phyloP scores from a whole-genome alignment of 2,797 vertebrate genomes.

The Catostomus latipinnis region DNA sequence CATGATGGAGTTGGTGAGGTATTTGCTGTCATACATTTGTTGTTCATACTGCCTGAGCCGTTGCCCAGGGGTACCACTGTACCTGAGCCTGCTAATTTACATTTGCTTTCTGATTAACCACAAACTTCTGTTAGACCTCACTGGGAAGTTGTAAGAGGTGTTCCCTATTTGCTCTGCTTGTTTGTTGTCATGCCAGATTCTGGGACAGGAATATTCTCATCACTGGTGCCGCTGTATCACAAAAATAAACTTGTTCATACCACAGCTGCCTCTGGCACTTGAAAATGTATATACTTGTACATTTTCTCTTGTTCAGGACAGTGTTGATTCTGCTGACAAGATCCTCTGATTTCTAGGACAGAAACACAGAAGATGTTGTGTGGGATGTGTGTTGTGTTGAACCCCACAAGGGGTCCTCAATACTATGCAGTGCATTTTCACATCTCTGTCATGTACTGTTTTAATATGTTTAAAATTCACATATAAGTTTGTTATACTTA shows the following conservation, averaged over 20 bases:
- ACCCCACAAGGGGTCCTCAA: neutral
- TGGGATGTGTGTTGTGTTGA: neutral
- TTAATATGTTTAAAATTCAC: too few species aligned
- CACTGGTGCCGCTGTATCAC: too few species aligned
- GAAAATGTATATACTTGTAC: constrained; percentile 4
- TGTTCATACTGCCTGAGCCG: neutral
- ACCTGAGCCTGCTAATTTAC: constrained; percentile 6
- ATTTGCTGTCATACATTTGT: too few species aligned
- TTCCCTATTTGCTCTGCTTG: constrained; percentile 9
- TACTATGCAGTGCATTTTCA: too few species aligned
- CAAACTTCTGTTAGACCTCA: neutral
- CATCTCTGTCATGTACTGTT: too few species aligned
- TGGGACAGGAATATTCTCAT: constrained; percentile 7
- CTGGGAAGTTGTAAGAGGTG: neutral
- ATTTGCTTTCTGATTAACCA: constrained; percentile 6
- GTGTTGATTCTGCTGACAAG: constrained; percentile 1
- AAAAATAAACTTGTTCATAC: neutral
- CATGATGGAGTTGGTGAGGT: too few species aligned
- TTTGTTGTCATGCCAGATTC: constrained; percentile 15
- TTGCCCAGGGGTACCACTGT: neutral
- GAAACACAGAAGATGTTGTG: neutral
- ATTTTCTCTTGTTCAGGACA: constrained; percentile 1
- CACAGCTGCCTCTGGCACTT: neutral
- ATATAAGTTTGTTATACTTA: too few species aligned
- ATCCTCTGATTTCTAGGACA: neutral